Base-by-base conservation (phyloP, 2,888 invertebrate genomes). In the Schizaphis graminum region DNA sequence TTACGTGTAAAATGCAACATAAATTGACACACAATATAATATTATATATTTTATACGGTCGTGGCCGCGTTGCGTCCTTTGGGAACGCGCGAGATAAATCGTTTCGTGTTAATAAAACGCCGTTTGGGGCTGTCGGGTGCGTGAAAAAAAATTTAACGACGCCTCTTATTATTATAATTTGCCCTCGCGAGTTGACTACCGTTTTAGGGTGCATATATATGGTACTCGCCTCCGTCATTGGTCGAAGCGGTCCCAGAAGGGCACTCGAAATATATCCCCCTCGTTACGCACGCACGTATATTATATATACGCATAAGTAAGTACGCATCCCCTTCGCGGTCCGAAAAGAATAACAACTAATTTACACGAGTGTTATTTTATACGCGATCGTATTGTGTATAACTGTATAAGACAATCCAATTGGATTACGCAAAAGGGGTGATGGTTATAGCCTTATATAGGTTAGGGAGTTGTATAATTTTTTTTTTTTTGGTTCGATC, bases 321-420 rank as follows among this genome's bases (percentile, higher is more conserved):
- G 35, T 85, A 47, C 7, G 47, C 44, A 57, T 57, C 21, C 86
- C 53, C 67, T 21, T n/a, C 26, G 56, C 13, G 56, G n/a, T 47
- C 91, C 86, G 26, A 94, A 91, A 91, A 94, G 94, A 94, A 94
- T 94, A 94, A 94, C 94, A 91, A 86, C 94, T 94, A 94, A 94
- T 94, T 94, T 91, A 94, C 94, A 87, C 94, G 57, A 91, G 94
- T 94, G 94, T 94, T 94, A 91, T 94, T 94, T 90, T 91, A 94
- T 94, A 86, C 90, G 47, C 44, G 85, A 57, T 57, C 89, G 89
- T 85, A 67, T 77, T n/a, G n/a, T 84, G 53, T n/a, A 87, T 86
- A 91, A 35, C 41, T 24, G 44, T 67, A 67, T n/a, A 92, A 86
- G 94, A 84, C 90, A 90, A 91, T 86, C 90, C 57, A 90, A 94